A percentile compares a stretch with the other conserved stretches of the same genome.
These are phyloP conservation scores for Theodoxus fluviatilis DNA, from an alignment of 2,888 invertebrate species.

Conservation along the genomic window DNA sequence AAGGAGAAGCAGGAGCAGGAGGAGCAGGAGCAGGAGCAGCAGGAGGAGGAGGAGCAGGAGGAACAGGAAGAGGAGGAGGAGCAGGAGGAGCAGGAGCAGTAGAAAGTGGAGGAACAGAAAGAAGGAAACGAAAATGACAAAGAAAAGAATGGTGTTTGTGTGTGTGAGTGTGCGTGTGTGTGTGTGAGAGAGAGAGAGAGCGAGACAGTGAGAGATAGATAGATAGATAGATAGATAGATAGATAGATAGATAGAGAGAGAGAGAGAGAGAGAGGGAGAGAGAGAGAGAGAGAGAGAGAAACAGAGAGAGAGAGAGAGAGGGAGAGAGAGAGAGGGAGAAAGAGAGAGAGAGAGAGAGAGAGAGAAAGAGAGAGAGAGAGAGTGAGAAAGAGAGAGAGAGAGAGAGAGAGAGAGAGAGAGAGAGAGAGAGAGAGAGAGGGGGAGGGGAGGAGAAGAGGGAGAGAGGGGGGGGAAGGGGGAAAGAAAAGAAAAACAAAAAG, in stretches of 20 bases:
- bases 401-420: constrained; percentile 8
- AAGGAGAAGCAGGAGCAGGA: background rate
- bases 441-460: too few species aligned
- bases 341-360: background rate
- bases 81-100: background rate
- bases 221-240: constrained; percentile 7
- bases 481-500: too few species aligned
- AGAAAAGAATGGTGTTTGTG: background rate
- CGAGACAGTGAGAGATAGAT: background rate
- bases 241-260: too few species aligned
- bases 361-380: background rate
- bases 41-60: background rate
- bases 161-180: background rate
- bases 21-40: background rate
- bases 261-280: too few species aligned
- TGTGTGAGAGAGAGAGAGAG: background rate
- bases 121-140: too few species aligned
- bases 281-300: too few species aligned
- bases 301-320: constrained; percentile 20
- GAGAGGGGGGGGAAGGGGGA: too few species aligned
- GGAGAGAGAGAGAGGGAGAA: constrained; percentile 1
- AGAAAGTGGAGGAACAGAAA: constrained; percentile 13
- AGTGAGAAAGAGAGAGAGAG: background rate
- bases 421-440: constrained; percentile 3
- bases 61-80: too few species aligned